phyloP scores from a whole-genome alignment of 2,888 invertebrate species.

The Disparrhopalites patrizii region DNA sequence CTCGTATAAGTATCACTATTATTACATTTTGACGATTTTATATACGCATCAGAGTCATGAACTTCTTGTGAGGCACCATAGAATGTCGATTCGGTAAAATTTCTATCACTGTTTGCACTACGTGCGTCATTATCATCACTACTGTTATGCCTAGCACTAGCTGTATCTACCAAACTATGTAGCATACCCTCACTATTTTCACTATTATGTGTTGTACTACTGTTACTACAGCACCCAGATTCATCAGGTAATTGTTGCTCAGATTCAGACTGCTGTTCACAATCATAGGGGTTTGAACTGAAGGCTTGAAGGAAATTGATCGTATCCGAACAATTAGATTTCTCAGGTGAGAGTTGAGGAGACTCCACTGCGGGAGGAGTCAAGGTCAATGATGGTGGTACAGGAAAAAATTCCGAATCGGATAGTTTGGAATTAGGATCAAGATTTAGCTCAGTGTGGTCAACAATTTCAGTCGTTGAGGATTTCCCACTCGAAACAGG shows the following conservation, averaged over 20 bases:
- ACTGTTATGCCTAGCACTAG: not conserved
- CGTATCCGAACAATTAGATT: constrained; percentile 10
- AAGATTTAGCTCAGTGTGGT: constrained; percentile 8
- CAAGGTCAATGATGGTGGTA: not conserved
- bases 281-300: not conserved
- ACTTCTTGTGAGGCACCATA: not conserved
- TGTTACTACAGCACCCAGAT: not conserved
- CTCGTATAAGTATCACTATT: not conserved
- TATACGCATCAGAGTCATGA: not conserved
- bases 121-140: not conserved
- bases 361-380: not conserved
- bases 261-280: constrained; percentile 8
- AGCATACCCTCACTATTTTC: not conserved
- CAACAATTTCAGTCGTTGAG: not conserved
- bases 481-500: not conserved
- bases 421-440: constrained; percentile 1
- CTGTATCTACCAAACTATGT: too few relatives aligned
- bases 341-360: not conserved
- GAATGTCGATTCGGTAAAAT: constrained; percentile 12
- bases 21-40: not conserved
- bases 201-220: not conserved
- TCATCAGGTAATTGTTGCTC: constrained; percentile 11
- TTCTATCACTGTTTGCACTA: not conserved
- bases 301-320: constrained; percentile 4
- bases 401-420: constrained; percentile 16